A percentile compares a stretch with the other conserved stretches of the same genome.
phyloP scores from a whole-genome alignment of 2,888 invertebrate genomes.

The Agrochola lota region DNA sequence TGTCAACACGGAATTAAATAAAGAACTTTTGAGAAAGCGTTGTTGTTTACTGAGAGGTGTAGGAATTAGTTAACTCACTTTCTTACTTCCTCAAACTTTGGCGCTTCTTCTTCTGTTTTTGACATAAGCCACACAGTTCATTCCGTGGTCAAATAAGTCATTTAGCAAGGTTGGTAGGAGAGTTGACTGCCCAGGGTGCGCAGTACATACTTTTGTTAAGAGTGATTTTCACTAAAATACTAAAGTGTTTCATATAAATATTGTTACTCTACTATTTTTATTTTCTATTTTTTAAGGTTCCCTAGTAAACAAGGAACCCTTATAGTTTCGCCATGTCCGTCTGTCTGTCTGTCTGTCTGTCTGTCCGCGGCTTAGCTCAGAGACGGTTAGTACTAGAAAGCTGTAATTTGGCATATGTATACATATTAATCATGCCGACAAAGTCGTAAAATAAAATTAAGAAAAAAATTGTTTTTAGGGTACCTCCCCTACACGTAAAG shows the following conservation, averaged over 20 bases:
- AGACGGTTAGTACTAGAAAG: no score
- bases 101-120: background rate
- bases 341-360: no score
- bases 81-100: slow-evolving; percentile 7
- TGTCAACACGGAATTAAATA: slow-evolving; percentile 34
- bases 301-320: no score
- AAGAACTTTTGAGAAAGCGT: slow-evolving; percentile 20
- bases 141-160: background rate
- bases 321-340: no score
- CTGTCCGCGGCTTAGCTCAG: no score
- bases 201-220: background rate
- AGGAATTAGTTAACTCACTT: background rate
- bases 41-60: slow-evolving; percentile 11
- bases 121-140: background rate
- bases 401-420: no score
- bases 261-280: no score
- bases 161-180: background rate
- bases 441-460: no score
- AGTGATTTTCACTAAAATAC: background rate
- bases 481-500: no score
- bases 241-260: background rate
- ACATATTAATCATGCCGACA: no score
- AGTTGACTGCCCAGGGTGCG: background rate
- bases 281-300: no score
- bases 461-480: no score